Conservation (phyloP, 2,113 vertebrate species). For the Rhinopomastus cyanomelas region DNA sequence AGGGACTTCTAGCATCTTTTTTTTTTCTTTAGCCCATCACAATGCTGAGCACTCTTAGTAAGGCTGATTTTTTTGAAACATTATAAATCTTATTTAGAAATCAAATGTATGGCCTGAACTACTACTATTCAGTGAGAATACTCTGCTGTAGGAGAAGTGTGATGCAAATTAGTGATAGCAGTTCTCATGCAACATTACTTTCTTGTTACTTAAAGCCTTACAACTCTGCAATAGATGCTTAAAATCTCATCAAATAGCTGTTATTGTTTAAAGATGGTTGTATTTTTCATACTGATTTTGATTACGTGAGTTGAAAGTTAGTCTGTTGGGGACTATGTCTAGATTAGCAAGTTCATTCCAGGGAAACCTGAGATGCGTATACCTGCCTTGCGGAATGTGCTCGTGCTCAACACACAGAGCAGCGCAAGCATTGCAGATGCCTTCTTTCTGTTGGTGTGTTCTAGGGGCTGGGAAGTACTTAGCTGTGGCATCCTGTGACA, state of each 20-base stretch:
- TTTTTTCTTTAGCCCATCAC: background rate
- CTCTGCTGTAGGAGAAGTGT: background rate
- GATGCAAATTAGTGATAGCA: background rate
- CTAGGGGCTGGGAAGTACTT: slow-evolving; percentile 93
- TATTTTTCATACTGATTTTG: background rate
- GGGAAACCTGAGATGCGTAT: background rate
- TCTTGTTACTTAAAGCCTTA: background rate
- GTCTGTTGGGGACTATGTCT: background rate
- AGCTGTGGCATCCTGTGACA: slow-evolving; percentile 93
- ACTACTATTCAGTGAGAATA: background rate
- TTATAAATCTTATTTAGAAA: background rate
- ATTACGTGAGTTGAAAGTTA: background rate
- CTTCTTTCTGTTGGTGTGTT: slow-evolving; percentile 32
- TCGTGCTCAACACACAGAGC: background rate
- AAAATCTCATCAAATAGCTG: background rate
- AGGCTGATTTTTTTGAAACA: background rate
- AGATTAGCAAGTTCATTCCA: background rate
- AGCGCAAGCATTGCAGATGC: background rate
- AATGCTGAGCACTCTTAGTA: background rate
- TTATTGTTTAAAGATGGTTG: background rate
- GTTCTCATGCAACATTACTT: background rate
- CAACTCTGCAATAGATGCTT: background rate
- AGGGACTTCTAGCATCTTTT: background rate
- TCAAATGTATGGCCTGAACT: background rate
- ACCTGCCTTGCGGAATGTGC: background rate